phyloP scores from a whole-genome alignment of 2,113 vertebrate species.

The Daboia siamensis region DNA sequence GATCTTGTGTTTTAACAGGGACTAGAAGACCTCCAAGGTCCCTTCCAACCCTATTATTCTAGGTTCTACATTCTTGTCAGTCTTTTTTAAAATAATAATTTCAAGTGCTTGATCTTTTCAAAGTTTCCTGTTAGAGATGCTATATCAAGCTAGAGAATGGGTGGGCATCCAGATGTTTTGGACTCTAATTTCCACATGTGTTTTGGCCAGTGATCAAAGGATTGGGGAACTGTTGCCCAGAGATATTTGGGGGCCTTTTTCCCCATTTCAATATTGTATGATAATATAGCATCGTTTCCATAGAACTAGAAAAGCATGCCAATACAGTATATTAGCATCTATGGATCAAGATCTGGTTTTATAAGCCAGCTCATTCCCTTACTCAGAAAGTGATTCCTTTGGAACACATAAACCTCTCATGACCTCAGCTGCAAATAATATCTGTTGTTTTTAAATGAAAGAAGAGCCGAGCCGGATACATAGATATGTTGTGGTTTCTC shows the following conservation, averaged over 20 bases:
- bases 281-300: neutral
- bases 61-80: neutral
- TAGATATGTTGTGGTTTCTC: neutral
- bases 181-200: neutral
- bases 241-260: neutral
- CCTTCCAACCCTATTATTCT: neutral
- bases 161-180: neutral
- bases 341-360: neutral
- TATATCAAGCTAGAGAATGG: neutral
- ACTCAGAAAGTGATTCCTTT: neutral
- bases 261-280: neutral
- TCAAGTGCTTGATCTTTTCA: neutral
- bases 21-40: neutral
- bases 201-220: neutral
- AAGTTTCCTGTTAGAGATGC: neutral
- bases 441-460: constrained; percentile 13
- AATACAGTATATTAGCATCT: neutral
- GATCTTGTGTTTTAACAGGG: neutral
- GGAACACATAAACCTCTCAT: neutral
- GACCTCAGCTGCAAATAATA: constrained; percentile 15
- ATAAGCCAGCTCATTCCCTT: neutral
- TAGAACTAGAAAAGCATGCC: neutral
- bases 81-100: neutral
- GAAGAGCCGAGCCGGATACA: neutral
- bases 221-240: neutral